phyloP scores from a whole-genome alignment of 2,797 vertebrate species.

The Anabacerthia variegaticeps region DNA sequence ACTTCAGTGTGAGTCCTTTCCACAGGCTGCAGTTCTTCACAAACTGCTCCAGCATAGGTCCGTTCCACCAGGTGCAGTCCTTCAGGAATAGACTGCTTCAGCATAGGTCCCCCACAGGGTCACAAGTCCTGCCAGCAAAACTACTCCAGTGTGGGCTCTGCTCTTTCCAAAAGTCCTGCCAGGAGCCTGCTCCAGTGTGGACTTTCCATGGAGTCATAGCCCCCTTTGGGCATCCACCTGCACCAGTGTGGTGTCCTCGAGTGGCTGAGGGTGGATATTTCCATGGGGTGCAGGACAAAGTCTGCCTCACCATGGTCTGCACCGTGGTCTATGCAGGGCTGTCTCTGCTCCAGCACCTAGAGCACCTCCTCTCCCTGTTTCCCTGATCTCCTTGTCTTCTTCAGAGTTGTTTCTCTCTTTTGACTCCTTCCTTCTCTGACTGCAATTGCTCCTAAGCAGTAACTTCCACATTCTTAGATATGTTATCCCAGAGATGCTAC shows the following conservation, averaged over 20 bases:
- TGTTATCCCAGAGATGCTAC: rapidly evolving
- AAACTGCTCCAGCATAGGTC: neutral
- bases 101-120: neutral
- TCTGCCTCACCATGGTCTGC: neutral
- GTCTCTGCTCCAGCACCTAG: neutral
- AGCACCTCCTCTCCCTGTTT: neutral
- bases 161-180: neutral
- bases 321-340: neutral
- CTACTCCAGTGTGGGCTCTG: neutral
- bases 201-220: neutral
- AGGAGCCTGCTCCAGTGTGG: neutral
- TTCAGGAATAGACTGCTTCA: neutral
- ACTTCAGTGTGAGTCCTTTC: neutral
- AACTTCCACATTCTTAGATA: neutral
- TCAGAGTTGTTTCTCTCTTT: neutral
- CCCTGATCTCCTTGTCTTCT: neutral
- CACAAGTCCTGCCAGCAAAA: neutral
- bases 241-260: neutral
- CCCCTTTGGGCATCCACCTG: neutral
- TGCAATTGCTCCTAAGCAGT: neutral
- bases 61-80: neutral
- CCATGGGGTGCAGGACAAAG: neutral
- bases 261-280: neutral
- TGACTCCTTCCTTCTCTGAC: neutral
- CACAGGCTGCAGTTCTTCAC: neutral